These are phyloP conservation scores for Neoitamus cyanurus DNA, from an alignment of 2,888 invertebrate species.

Conservation along the genomic window DNA sequence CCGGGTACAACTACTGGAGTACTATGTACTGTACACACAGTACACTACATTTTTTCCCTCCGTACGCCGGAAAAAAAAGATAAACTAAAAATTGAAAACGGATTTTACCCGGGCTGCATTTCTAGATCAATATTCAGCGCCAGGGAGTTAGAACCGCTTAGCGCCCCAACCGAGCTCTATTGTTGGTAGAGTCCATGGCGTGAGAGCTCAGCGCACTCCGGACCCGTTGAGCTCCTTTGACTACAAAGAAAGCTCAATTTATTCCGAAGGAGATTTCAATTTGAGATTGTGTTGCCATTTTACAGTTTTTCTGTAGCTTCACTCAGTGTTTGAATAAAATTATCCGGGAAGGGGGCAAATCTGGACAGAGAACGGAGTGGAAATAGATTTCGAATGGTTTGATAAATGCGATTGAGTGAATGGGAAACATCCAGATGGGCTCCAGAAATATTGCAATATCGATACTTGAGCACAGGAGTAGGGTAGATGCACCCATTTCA, in stretches of 20 bases:
- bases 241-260: constrained; percentile 24
- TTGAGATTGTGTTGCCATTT: constrained; percentile 53
- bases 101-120: background rate
- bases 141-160: background rate
- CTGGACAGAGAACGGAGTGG: background rate
- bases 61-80: background rate
- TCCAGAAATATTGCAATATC: background rate
- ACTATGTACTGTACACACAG: background rate
- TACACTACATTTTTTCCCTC: background rate
- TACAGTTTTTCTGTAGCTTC: constrained; percentile 4
- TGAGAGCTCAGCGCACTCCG: background rate
- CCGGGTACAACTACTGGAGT: background rate
- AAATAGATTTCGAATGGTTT: background rate
- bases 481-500: background rate
- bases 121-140: constrained; percentile 2
- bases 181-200: background rate
- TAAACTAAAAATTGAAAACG: background rate
- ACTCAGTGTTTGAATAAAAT: background rate
- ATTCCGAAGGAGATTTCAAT: constrained; percentile 54
- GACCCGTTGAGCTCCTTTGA: background rate
- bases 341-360: background rate
- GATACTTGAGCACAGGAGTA: background rate
- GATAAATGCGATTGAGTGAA: background rate
- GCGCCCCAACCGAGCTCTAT: background rate
- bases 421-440: background rate